A percentile compares a stretch with the other conserved stretches of the same genome.
These are phyloP conservation scores for Pterois miles DNA, from an alignment of 2,797 vertebrate genomes.

Conservation along the genomic window DNA sequence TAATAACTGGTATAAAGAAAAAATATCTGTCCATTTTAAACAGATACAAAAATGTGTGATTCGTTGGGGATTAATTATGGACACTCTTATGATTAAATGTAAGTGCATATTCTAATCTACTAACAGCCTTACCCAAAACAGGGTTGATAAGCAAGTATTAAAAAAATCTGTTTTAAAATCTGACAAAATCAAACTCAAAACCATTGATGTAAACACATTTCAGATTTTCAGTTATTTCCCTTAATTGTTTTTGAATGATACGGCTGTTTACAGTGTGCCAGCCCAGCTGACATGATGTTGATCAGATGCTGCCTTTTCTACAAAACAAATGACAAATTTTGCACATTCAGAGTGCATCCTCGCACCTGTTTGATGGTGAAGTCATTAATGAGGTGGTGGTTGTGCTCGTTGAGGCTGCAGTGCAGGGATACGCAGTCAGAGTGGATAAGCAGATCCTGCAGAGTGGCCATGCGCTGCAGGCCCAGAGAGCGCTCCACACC, in stretches of 20 bases:
- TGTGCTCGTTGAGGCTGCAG: conserved; percentile 94
- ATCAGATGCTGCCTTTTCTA: background rate
- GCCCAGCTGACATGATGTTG: background rate
- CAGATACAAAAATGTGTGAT: no score
- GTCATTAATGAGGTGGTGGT: conserved; percentile 94
- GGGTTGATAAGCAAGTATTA: no score
- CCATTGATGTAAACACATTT: background rate
- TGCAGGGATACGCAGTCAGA: conserved; percentile 93
- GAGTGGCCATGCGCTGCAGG: conserved; percentile 89
- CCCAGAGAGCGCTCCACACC: conserved; percentile 92
- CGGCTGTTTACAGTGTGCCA: background rate
- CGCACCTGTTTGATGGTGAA: conserved; percentile 93
- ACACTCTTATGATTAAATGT: no score
- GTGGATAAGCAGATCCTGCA: conserved; percentile 92
- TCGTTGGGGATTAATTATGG: no score
- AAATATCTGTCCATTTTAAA: no score
- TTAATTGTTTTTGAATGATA: background rate
- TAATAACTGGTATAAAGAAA: no score
- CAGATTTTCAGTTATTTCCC: background rate
- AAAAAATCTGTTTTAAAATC: background rate
- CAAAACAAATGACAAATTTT: no score
- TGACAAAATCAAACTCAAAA: background rate
- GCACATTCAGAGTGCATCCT: background rate
- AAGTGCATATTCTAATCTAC: no score
- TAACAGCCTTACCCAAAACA: no score